Evolutionary conservation across 2,888 invertebrate genomes (phyloP).

Genomic region (Dryococelus australis): DNA sequence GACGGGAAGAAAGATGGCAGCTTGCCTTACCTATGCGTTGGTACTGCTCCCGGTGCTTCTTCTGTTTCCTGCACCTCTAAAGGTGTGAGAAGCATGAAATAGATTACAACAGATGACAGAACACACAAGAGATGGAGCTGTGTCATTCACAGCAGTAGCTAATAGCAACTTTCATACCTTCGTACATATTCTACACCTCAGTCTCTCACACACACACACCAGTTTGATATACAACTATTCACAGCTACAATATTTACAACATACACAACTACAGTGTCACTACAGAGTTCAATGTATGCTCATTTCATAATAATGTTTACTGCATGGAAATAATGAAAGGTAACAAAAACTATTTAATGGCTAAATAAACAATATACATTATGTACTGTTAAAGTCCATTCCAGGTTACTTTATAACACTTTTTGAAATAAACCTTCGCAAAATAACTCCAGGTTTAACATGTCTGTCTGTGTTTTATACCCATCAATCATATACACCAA

Average conservation of each 20-base stretch:
- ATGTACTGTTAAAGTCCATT: too few species aligned
- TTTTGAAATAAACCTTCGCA: too few species aligned
- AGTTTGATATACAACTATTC: not conserved
- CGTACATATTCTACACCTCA: constrained; percentile 24
- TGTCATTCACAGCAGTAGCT: not conserved
- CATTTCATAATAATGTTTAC: not conserved
- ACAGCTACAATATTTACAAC: not conserved
- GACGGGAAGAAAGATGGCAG: not conserved
- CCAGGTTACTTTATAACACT: too few species aligned
- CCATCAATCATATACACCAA: too few species aligned
- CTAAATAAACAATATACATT: too few species aligned
- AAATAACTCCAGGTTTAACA: too few species aligned
- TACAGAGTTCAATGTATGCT: not conserved
- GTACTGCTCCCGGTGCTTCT: constrained; percentile 77
- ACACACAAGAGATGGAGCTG: not conserved
- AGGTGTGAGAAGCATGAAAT: constrained; percentile 66
- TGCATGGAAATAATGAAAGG: too few species aligned
- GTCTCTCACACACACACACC: not conserved
- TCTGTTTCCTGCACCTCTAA: constrained; percentile 73
- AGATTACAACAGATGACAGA: constrained; percentile 50
- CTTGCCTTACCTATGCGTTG: constrained; percentile 77
- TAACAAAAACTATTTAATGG: too few species aligned
- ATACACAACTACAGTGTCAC: not conserved
- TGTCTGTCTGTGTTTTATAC: too few species aligned
- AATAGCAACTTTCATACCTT: not conserved